These are phyloP conservation scores for Pogonocherus hispidulus DNA, from an alignment of 2,888 invertebrate species.

Conservation along the genomic window DNA sequence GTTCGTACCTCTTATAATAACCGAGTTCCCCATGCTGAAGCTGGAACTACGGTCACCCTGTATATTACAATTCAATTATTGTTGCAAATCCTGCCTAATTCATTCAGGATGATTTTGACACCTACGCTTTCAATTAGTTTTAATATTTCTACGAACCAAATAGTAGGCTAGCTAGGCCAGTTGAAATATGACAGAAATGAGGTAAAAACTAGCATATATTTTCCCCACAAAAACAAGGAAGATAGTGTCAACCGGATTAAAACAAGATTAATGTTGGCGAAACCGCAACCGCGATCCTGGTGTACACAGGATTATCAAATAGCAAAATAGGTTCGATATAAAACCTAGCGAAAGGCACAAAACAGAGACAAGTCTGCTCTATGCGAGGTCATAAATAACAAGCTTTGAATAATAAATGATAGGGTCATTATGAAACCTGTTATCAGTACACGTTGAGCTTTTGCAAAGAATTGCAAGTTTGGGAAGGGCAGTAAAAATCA, in stretches of 20 bases:
- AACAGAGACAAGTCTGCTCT: constrained; percentile 52
- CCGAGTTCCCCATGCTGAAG: too few species aligned
- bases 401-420: constrained; percentile 59
- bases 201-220: background rate
- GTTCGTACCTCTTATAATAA: too few species aligned
- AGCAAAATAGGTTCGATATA: constrained; percentile 47
- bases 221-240: background rate
- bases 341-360: constrained; percentile 45
- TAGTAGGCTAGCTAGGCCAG: too few species aligned
- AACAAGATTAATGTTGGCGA: background rate
- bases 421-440: constrained; percentile 61
- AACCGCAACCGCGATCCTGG: background rate
- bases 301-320: constrained; percentile 37
- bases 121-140: too few species aligned
- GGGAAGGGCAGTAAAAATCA: constrained; percentile 64
- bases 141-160: too few species aligned
- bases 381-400: constrained; percentile 58
- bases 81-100: too few species aligned
- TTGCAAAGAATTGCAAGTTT: constrained; percentile 63
- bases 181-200: too few species aligned
- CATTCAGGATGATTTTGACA: too few species aligned
- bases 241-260: background rate
- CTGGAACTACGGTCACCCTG: too few species aligned
- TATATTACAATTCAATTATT: too few species aligned
- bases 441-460: constrained; percentile 60